Evolutionary conservation across 2,113 vertebrate genomes (phyloP).

Genomic region (Marmota flaviventris): DNA sequence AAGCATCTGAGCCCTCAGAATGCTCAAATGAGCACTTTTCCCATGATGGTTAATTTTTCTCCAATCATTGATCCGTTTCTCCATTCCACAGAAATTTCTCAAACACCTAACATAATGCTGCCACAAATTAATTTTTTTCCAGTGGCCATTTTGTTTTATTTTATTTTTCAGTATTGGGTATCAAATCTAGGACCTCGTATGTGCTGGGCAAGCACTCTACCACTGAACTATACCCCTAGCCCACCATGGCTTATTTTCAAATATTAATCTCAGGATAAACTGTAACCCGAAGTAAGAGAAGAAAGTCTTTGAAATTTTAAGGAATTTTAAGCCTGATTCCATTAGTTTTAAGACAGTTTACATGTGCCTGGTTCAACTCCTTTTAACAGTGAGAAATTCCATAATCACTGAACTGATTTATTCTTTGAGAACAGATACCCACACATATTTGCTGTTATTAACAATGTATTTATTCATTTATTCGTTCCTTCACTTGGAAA

Average conservation of each 20-base stretch:
- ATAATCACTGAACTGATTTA: background rate
- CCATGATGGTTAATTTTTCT: background rate
- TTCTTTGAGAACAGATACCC: constrained; percentile 48
- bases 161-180: background rate
- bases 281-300: background rate
- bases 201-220: background rate
- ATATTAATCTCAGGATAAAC: background rate
- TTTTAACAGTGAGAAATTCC: background rate
- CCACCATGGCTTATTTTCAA: background rate
- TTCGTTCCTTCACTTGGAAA: constrained; percentile 59
- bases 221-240: background rate
- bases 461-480: constrained; percentile 64
- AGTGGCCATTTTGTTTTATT: background rate
- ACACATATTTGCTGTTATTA: constrained; percentile 48
- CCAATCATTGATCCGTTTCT: background rate
- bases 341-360: background rate
- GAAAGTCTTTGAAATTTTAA: background rate
- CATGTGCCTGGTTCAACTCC: background rate
- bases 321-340: background rate
- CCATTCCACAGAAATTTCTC: background rate
- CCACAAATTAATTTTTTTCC: background rate
- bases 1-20: background rate
- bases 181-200: background rate
- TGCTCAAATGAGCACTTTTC: background rate
- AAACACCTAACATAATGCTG: background rate